Base-by-base conservation (phyloP, 2,888 invertebrate species). In the Thelaira solivaga region DNA sequence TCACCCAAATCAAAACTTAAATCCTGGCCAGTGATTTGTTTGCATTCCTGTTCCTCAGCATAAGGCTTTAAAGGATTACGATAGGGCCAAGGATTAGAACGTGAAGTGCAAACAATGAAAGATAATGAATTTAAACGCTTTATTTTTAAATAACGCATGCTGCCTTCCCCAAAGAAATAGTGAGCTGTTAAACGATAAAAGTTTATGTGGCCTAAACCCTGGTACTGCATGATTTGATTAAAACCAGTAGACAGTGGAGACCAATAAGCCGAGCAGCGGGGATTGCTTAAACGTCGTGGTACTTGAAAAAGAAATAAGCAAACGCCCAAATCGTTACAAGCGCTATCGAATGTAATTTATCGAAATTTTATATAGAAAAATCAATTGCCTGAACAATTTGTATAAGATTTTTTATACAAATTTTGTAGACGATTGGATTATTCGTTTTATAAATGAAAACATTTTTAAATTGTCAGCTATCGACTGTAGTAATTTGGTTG, bases 181-280 rank as follows among this genome's bases (percentile, higher is more conserved):
- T 94, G 93, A 0, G 95, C 91, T 81, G 92, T 91, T 41, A 95
- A 86, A 29, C 92, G 90, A 84, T 95, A 94, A 85, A 91, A 94
- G 84, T 92, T 92, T 0, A 91, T 90, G 75, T 91, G 92, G 13
- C 91, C 90, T 4, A 93, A 92, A 80, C 93, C 92, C 5, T 93
- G 90, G 81, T 90, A 93, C 83, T 93, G 92, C 13, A 89, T 89
- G 76, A 92, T 89, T 81, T 87, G 90, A 81, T 80, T 85, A 53
- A 81, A 84, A 26, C 91, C 92, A 49, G 89, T 89, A 1, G 87
- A 88, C 5, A 83, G 84, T 0, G 86, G 83, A 11, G 85, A 77
- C 85, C 90, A 92, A 41, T 86, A 84, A 1, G 90, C 85, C 36
- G 91, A 91, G 83, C 93, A 93, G 3, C 89, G 87, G 0, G 92